phyloP scores from a whole-genome alignment of 2,113 vertebrate genomes.

The Labrus mixtus region DNA sequence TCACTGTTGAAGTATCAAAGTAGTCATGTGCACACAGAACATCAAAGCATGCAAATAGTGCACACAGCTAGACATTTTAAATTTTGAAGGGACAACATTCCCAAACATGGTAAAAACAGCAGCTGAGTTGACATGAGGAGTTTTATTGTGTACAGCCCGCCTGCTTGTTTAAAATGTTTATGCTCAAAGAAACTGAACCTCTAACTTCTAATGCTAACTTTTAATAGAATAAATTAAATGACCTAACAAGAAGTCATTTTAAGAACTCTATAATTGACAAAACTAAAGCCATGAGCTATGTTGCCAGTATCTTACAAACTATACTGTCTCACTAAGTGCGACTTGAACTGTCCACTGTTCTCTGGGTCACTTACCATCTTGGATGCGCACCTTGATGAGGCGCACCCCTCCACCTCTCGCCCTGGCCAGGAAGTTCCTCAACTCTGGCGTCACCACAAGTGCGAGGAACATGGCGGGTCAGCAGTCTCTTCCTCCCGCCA shows the following conservation, averaged over 20 bases:
- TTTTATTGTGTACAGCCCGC: not conserved
- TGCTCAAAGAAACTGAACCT: not conserved
- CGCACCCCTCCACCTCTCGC: conserved; percentile 91
- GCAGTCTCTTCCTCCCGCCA: conserved; percentile 60
- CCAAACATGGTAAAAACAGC: not conserved
- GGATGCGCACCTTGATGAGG: conserved; percentile 96
- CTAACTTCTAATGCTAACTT: no score
- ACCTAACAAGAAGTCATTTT: no score
- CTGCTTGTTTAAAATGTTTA: not conserved
- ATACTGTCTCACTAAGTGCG: no score
- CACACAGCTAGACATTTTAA: no score
- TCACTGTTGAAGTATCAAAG: no score
- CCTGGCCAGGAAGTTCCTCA: conserved; percentile 94
- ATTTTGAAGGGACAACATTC: no score
- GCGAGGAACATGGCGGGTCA: conserved; percentile 93
- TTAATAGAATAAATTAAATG: no score
- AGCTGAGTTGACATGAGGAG: not conserved
- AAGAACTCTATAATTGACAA: no score
- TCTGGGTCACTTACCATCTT: conserved; percentile 90
- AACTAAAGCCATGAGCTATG: no score
- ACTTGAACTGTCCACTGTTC: not conserved
- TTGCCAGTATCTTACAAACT: no score
- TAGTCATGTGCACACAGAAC: no score
- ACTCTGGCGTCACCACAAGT: conserved; percentile 93
- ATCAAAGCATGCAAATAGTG: no score